Evolutionary conservation across 2,888 invertebrate species (phyloP).

Genomic region (Papilio protenor): DNA sequence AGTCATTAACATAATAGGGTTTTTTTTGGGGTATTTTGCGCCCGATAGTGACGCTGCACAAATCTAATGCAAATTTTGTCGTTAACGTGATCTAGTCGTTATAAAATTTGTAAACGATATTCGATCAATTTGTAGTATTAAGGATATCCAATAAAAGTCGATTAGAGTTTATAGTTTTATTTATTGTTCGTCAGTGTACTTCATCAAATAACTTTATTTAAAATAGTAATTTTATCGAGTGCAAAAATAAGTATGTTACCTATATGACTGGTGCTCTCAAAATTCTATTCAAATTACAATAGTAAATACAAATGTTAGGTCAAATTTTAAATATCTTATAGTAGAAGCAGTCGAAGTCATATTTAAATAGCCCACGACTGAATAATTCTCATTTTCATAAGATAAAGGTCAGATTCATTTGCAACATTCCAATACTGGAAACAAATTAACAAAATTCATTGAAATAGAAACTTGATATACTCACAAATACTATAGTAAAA

Average conservation of each 20-base stretch:
- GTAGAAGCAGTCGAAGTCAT: conserved; percentile 29
- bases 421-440: neutral
- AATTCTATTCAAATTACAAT: conserved; percentile 43
- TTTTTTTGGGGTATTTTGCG: no score
- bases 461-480: neutral
- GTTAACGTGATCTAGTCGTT: no score
- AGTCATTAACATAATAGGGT: no score
- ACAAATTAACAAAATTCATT: neutral
- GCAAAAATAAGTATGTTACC: conserved; percentile 80
- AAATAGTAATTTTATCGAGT: conserved; percentile 81
- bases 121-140: neutral
- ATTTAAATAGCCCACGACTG: conserved; percentile 12
- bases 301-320: conserved; percentile 37
- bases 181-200: conserved; percentile 79
- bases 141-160: conserved; percentile 57
- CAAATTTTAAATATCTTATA: conserved; percentile 33
- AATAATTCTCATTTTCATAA: conserved; percentile 39
- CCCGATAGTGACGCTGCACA: no score
- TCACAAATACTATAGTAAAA: conserved; percentile 29
- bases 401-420: conserved; percentile 23
- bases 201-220: conserved; percentile 75
- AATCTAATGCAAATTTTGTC: no score
- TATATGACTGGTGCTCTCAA: conserved; percentile 72
- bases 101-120: no score
- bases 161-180: conserved; percentile 63